Evolutionary conservation across 1,140 invertebrate genomes (phyloP).

Genomic region (Hylaeus anthracinus): DNA sequence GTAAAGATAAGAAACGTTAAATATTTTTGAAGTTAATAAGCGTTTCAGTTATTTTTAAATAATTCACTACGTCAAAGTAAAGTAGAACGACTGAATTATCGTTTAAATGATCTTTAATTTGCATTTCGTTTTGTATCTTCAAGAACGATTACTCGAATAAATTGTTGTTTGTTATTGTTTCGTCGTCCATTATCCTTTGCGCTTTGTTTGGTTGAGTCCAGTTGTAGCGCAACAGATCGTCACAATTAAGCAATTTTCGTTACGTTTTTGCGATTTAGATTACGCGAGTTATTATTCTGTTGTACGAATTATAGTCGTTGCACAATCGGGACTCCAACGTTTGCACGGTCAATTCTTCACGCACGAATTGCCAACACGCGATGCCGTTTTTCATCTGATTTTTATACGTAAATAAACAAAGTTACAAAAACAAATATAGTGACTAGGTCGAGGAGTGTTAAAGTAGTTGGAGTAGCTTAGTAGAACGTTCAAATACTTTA

Average conservation of each 20-base stretch:
- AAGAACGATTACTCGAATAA: no score
- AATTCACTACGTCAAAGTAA: neutral
- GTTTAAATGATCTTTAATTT: conserved; percentile 16
- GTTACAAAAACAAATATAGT: neutral
- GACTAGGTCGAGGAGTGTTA: no score
- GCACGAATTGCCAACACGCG: conserved; percentile 63
- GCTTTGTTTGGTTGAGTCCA: neutral
- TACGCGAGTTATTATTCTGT: conserved; percentile 13
- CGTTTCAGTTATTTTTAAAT: neutral
- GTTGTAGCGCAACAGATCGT: neutral
- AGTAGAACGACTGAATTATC: neutral
- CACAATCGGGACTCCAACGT: conserved; percentile 12
- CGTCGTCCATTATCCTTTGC: neutral
- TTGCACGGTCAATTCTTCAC: conserved; percentile 56
- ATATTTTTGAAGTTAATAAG: neutral
- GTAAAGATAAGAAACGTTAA: neutral
- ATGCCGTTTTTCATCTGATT: conserved; percentile 47
- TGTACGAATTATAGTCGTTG: conserved; percentile 34
- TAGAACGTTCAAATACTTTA: no score
- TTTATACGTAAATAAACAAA: conserved; percentile 28
- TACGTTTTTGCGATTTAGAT: conserved; percentile 12
- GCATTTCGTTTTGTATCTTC: conserved; percentile 1
- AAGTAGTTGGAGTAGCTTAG: no score
- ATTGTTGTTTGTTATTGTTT: no score
- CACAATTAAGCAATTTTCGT: conserved; percentile 23